phyloP scores from a whole-genome alignment of 2,888 invertebrate species.

The Philopedon plagiatum region DNA sequence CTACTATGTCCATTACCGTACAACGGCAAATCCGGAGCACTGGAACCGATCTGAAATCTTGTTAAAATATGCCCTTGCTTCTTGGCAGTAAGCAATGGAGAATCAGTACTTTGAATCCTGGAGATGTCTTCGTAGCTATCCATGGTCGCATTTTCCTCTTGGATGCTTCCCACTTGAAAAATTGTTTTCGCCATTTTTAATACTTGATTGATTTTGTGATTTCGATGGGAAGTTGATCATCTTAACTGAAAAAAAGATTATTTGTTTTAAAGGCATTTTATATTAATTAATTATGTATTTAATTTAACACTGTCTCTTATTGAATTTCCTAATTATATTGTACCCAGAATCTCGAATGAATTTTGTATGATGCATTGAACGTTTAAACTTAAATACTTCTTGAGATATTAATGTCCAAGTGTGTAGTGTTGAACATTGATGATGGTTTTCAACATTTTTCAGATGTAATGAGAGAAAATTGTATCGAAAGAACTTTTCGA shows the following conservation, averaged over 20 bases:
- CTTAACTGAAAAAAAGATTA: constrained; percentile 10
- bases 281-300: no score
- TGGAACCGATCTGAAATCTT: constrained; percentile 44
- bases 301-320: no score
- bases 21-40: constrained; percentile 32
- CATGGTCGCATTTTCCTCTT: constrained; percentile 28
- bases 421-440: no score
- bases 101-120: constrained; percentile 1
- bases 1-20: constrained; percentile 15
- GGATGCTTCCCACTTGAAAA: constrained; percentile 16
- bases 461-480: no score
- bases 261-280: no score
- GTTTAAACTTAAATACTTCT: no score
- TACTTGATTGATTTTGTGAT: background rate
- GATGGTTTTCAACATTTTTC: no score
- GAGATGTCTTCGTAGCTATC: constrained; percentile 7
- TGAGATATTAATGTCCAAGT: no score
- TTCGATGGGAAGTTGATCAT: background rate
- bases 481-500: no score
- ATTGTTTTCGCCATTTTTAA: constrained; percentile 29
- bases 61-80: constrained; percentile 17
- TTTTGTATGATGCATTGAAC: no score
- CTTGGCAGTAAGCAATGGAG: constrained; percentile 11
- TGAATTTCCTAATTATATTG: no score
- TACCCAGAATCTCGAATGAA: no score